phyloP scores from a whole-genome alignment of 1,140 invertebrate species.

The Lineus longissimus region DNA sequence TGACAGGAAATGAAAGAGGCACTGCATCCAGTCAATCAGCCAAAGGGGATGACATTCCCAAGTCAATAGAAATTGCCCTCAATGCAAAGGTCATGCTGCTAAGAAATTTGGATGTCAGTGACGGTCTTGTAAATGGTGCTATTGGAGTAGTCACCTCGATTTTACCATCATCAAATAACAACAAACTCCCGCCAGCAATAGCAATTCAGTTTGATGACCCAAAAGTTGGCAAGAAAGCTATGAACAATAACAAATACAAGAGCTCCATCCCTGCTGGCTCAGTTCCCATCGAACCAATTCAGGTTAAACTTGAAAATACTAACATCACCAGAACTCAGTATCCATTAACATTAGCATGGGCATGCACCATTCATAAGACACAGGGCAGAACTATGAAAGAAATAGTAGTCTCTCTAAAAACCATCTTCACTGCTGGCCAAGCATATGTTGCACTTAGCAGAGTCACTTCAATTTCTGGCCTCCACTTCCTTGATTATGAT shows the following conservation, averaged over 20 bases:
- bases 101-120: constrained; percentile 11
- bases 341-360: constrained; percentile 12
- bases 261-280: too few species aligned
- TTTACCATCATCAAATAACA: too few species aligned
- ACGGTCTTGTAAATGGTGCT: constrained; percentile 17
- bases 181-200: background rate
- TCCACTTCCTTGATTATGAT: constrained; percentile 6
- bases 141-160: constrained; percentile 2
- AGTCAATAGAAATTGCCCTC: background rate
- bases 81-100: constrained; percentile 16
- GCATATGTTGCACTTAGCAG: constrained; percentile 18
- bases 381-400: constrained; percentile 17
- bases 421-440: constrained; percentile 7
- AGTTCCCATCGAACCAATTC: too few species aligned
- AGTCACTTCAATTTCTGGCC: constrained; percentile 7
- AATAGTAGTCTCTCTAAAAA: constrained; percentile 14
- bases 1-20: background rate
- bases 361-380: constrained; percentile 21
- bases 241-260: background rate
- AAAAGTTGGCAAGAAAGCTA: background rate
- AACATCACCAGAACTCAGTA: constrained; percentile 8
- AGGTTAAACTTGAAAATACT: too few species aligned
- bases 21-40: too few species aligned
- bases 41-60: background rate
- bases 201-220: constrained; percentile 15